These are phyloP conservation scores for Arvicanthis niloticus DNA, from an alignment of 2,113 vertebrate species.

Conservation along the genomic window DNA sequence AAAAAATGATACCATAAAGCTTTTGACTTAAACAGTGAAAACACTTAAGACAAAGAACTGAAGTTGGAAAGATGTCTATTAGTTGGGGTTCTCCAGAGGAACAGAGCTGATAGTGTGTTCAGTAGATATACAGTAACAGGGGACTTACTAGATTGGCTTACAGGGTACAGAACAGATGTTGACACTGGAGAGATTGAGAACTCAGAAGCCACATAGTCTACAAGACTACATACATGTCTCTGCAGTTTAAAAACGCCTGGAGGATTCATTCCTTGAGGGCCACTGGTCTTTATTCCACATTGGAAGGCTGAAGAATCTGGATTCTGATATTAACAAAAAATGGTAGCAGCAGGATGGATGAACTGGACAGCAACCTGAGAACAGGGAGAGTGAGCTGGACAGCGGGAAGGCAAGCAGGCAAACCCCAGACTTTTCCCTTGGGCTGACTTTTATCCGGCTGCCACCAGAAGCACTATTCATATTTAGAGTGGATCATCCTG, in stretches of 20 bases:
- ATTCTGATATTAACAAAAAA: neutral
- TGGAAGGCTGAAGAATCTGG: neutral
- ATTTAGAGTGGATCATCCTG: neutral
- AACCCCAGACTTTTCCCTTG: neutral
- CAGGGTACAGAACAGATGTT: neutral
- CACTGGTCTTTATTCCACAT: neutral
- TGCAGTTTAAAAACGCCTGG: neutral
- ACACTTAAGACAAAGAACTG: neutral
- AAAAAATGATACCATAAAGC: slow-evolving; percentile 33
- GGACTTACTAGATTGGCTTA: neutral
- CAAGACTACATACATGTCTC: neutral
- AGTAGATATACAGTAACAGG: no score
- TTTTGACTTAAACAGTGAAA: neutral
- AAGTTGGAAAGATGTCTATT: neutral
- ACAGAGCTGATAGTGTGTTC: neutral
- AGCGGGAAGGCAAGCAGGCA: neutral
- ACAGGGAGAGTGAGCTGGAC: neutral
- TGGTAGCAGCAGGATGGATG: neutral
- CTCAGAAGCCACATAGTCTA: neutral
- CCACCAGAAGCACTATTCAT: neutral
- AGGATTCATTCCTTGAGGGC: neutral
- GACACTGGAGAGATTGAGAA: neutral
- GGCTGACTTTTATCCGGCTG: neutral
- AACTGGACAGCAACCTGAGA: neutral
- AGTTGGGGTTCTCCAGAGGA: neutral